These are phyloP conservation scores for Myotis vivesi DNA, from an alignment of 2,797 vertebrate genomes.

Conservation along the genomic window DNA sequence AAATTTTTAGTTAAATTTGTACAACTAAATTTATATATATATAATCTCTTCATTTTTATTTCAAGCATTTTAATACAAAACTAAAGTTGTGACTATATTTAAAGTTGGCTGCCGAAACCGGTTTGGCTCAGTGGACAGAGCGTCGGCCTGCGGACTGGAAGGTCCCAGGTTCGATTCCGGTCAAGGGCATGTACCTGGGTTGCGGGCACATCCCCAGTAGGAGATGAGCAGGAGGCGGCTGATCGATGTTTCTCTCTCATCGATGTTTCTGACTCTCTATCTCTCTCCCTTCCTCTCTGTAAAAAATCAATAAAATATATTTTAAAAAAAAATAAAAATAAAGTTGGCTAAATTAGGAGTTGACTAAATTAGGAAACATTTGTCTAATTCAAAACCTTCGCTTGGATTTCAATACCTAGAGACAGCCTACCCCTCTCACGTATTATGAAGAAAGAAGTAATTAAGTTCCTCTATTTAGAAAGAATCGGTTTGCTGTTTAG, in stretches of 20 bases:
- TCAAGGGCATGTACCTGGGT: too few species aligned
- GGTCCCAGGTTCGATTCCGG: too few species aligned
- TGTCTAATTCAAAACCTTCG: constrained; percentile 35
- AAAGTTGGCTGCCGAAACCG: constrained; percentile 55
- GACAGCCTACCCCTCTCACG: background rate
- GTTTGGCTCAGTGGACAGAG: too few species aligned
- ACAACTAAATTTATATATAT: background rate
- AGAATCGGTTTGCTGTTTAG: constrained; percentile 48
- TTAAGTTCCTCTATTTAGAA: constrained; percentile 60
- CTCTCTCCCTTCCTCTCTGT: too few species aligned
- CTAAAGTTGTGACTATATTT: constrained; percentile 32
- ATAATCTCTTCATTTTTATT: constrained; percentile 28
- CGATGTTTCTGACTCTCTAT: too few species aligned
- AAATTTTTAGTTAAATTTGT: background rate
- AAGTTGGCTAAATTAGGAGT: constrained; percentile 51
- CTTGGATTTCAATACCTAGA: constrained; percentile 40
- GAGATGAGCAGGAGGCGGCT: too few species aligned
- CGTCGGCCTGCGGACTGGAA: too few species aligned
- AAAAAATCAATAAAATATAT: too few species aligned
- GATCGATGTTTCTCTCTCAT: too few species aligned
- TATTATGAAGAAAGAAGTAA: constrained; percentile 54
- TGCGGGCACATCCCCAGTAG: too few species aligned
- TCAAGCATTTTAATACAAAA: constrained; percentile 55
- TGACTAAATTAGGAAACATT: constrained; percentile 41
- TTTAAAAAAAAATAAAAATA: too few species aligned